Base-by-base conservation (phyloP, 2,113 vertebrate genomes). In the Oreochromis niloticus region DNA sequence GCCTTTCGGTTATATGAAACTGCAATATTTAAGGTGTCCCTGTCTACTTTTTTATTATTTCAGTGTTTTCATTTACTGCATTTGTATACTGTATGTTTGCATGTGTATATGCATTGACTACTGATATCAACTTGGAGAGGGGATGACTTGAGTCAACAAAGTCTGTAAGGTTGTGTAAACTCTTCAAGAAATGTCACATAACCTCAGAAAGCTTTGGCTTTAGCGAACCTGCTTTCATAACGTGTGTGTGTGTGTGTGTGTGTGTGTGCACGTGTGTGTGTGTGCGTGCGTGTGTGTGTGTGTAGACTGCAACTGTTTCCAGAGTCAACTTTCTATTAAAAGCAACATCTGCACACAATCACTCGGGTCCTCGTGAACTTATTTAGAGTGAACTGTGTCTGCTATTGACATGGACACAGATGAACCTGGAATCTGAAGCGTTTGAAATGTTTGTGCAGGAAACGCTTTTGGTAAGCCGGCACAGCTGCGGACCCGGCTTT, bases 321-420 rank as follows among this genome's bases (percentile, higher is more conserved):
- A 71, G 43, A 63, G 17, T 27, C 71, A 57, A 50, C 59, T 54
- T 9, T 41, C 13, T 17, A 16, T 68, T 41, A 5, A 68, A 41
- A 24, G 63, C n/a, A 73, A 4, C 9, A 63, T 48, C 56, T 82
- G 41, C 56, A 61, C 55, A 46, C 24, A 59, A 9, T 59, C 80
- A 56, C 3, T 81, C 80, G 0, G 24, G 4, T 19, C 10, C 39
- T 39, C 0, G 13, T 4, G 1, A 80, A 55, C 14, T 16, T 1
- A 4, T 59, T 59, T 30, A 46, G 16, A 46, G 22, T 32, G 79
- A 39, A 57, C 34, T 4, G 22, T 13, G 39, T 24, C 4, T 0
- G 80, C 50, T 36, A 54, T 39, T 54, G 34, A 22, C 75, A 56
- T 3, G 24, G 27, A 48, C 71, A 7, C 71, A 48, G 71, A 75